A percentile compares a stretch with the other conserved stretches of the same genome.
phyloP scores from a whole-genome alignment of 2,113 vertebrate species.

The Aviceda subcristata region DNA sequence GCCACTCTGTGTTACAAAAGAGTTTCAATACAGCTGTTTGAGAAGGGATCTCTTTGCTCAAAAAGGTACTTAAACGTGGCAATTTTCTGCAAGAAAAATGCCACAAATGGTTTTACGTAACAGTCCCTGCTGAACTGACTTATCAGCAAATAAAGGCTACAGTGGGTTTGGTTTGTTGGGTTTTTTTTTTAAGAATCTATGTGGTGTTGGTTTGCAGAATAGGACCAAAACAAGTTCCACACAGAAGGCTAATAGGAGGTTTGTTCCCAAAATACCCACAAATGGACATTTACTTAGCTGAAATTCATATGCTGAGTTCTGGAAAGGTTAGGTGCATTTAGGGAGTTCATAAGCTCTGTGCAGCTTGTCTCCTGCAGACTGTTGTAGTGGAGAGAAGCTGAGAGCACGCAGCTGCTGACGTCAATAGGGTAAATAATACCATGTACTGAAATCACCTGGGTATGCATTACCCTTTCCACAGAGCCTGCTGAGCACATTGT shows the following conservation, averaged over 20 bases:
- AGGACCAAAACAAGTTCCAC: background rate
- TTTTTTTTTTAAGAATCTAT: slow-evolving; percentile 36
- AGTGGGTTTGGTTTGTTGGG: too few species aligned
- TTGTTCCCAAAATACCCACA: background rate
- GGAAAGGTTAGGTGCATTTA: background rate
- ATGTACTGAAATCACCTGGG: background rate
- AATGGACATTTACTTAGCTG: background rate
- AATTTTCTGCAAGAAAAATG: slow-evolving; percentile 55
- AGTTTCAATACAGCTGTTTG: slow-evolving; percentile 14
- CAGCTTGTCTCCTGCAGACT: slow-evolving; percentile 37
- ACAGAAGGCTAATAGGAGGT: background rate
- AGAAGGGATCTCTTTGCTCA: slow-evolving; percentile 40
- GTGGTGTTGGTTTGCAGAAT: background rate
- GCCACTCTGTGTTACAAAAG: background rate
- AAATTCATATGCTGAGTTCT: background rate
- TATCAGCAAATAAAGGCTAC: slow-evolving; percentile 45
- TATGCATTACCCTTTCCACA: background rate
- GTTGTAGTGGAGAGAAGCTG: background rate
- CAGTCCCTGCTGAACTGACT: slow-evolving; percentile 42
- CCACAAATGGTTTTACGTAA: slow-evolving; percentile 11
- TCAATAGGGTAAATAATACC: slow-evolving; percentile 57
- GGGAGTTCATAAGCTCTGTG: background rate
- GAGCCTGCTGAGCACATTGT: background rate
- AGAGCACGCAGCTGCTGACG: slow-evolving; percentile 52
- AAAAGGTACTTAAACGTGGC: background rate